Evolutionary conservation across 2,888 invertebrate species (phyloP), one percentile per base, ranked within the genome.

Genomic region (Perdita meconis): DNA sequence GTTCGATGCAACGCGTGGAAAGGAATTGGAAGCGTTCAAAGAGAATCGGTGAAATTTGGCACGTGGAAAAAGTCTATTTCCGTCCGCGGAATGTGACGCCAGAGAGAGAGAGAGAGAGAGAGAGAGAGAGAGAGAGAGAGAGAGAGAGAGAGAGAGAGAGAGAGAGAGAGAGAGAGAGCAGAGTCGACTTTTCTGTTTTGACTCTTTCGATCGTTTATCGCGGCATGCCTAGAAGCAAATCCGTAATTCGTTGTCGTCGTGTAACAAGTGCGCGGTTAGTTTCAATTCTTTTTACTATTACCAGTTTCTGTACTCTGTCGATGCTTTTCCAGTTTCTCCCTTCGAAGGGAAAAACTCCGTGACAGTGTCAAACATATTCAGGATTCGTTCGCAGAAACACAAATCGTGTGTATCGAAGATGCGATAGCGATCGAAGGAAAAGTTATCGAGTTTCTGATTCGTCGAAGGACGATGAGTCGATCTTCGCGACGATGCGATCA

Each of bases 1-100:
- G n/a, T 12, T 26, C n/a, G 47, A 10, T 34, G 36, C 10, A n/a
- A 8, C 26, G 26, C 22, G 55, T 47, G 34, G 47, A n/a, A 24
- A 36, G n/a, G 50, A 40, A 60, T 47, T 40, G 40, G 26, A n/a
- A 38, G 42, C 56, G 51, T 56, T 13, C 42, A 53, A 66, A 59
- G 55, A 44, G 78, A 61, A 80, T 74, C 71, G 66, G 65, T 19
- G 74, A 68, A 67, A 69, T 77, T 84, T 85, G 84, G 84, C 85
- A 78, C 85, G 77, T 84, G 72, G 79, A 79, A 78, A 73, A 82
- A 64, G 72, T 78, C 84, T 84, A 85, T 84, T 84, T 84, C 44
- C 42, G 83, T 66, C 77, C 68, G 55, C 50, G 84, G 83, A 79
- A 84, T 84, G 85, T 73, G 73, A 65, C 60, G 65, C 40, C 38